Base-by-base conservation (phyloP, 2,113 vertebrate genomes). In the Neogobius melanostomus region DNA sequence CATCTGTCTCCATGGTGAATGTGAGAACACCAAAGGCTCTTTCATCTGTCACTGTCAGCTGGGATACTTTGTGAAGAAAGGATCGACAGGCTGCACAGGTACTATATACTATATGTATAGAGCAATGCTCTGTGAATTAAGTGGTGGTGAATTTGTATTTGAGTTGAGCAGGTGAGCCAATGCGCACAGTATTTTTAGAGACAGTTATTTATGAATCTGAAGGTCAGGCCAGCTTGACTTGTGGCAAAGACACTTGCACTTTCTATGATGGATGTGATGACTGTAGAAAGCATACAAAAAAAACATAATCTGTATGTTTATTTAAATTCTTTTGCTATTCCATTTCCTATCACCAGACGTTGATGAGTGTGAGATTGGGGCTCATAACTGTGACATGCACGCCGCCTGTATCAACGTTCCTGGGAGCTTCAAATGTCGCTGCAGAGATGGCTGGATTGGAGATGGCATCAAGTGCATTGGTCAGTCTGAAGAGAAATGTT, bases 1-100 rank as follows among this genome's bases (percentile, higher is more conserved):
- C 88, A 94, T 98, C 91, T 98, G 96, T 85, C 93, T 97, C 77
- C 95, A 96, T 0, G 95, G 97, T 0, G 93, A 94, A 72, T 98
- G 96, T 15, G 94, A 98, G 83, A 98, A 98, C 89, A 98, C 95
- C 0, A 95, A 95, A 79, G 95, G 96, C 15, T 98, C 96, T 63
- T 98, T 98, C 86, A 95, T 98, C 87, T 99, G 96, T 74, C 95
- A 95, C 83, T 98, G 96, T 89, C 95, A 93, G 84, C 90, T 93
- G 76, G 96, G 96, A 66, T 98, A 96, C 78, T 91, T 95, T 3
- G 89, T 96, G 73, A 96, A 95, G 85, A 97, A 97, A 75, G 96
- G 95, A 62, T 94, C 95, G 14, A 94, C 93, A 0, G 95, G 96
- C 6, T 98, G 96, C 85, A 97, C 95, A 80, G 96, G 97, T 98